Percentiles rank a stretch among this genome's conserved stretches.
phyloP scores from a whole-genome alignment of 2,888 invertebrate genomes.

The Entomobrya multifasciata region DNA sequence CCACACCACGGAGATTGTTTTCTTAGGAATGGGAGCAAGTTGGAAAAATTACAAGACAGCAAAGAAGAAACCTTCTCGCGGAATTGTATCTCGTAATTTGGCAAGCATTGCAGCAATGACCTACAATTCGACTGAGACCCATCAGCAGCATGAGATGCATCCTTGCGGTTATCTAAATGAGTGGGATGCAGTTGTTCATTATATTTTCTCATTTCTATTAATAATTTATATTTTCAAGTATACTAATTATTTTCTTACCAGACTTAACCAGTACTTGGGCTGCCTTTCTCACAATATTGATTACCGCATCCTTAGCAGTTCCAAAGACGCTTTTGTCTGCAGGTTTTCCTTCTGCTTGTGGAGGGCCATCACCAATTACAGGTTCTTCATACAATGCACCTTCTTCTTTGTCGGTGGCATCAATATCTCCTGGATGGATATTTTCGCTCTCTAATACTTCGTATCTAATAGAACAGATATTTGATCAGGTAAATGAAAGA shows the following conservation, averaged over 20 bases:
- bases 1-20: conserved; percentile 76
- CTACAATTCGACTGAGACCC: conserved; percentile 49
- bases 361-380: conserved; percentile 80
- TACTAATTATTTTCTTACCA: conserved; percentile 35
- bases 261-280: conserved; percentile 89
- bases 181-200: not conserved
- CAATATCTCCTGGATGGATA: conserved; percentile 81
- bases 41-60: conserved; percentile 73
- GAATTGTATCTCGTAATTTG: conserved; percentile 54
- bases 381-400: conserved; percentile 80
- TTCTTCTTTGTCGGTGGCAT: conserved; percentile 79
- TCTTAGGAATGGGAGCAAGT: conserved; percentile 72
- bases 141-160: not conserved
- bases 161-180: conserved; percentile 46
- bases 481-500: too few relatives aligned
- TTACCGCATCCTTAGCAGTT: conserved; percentile 93
- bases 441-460: conserved; percentile 92
- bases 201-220: not conserved
- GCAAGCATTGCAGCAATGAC: conserved; percentile 69
- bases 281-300: conserved; percentile 95
- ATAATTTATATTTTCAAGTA: not conserved
- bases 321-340: conserved; percentile 83
- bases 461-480: too few relatives aligned
- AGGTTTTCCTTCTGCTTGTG: conserved; percentile 62
- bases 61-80: conserved; percentile 60